Evolutionary conservation across 2,113 vertebrate genomes (phyloP).

Genomic region (Phyllostomus hastatus): DNA sequence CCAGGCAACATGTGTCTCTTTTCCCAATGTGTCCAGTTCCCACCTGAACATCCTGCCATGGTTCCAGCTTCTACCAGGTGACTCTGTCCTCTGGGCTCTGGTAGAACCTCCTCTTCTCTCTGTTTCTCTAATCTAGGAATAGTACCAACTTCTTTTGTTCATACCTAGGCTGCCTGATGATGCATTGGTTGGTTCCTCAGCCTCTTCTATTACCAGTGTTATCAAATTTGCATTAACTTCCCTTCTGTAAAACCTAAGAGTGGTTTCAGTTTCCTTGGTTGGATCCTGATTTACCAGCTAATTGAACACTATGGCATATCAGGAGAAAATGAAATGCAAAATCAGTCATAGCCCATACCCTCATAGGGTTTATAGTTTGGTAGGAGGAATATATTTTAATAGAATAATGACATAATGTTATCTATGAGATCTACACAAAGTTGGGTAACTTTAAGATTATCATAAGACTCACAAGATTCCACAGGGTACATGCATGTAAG

Average conservation of each 20-base stretch:
- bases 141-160: neutral
- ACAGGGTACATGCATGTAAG: neutral
- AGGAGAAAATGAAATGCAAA: conserved; percentile 7
- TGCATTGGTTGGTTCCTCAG: neutral
- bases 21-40: neutral
- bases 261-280: neutral
- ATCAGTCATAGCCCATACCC: neutral
- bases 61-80: neutral
- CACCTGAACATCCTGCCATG: too few species aligned
- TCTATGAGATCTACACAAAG: neutral
- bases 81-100: neutral
- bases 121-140: neutral
- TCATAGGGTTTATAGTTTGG: neutral
- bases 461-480: neutral
- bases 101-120: neutral
- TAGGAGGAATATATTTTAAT: neutral
- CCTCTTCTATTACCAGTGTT: neutral
- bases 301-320: neutral
- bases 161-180: neutral
- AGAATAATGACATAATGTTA: neutral
- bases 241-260: neutral
- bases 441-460: neutral
- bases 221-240: neutral
- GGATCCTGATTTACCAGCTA: neutral
- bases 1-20: neutral